Base-by-base conservation (phyloP, 92 coral and sea anemone genomes). In the Diadumene lineata region DNA sequence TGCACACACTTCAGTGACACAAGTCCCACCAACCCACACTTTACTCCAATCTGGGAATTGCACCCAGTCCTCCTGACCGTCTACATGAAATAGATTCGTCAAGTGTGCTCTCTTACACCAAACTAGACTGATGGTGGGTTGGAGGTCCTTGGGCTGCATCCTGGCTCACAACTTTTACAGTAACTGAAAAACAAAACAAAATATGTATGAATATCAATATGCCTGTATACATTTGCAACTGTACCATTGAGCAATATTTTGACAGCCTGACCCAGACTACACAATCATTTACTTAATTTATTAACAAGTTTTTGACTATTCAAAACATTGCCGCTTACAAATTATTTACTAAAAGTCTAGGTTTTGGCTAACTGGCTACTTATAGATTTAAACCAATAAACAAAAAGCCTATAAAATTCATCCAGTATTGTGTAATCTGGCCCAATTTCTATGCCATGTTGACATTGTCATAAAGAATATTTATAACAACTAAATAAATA, bases 31-130 rank as follows among this genome's bases (percentile, higher is more conserved):
- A 38, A 38, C 48, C 48, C 48, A 38, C 48, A 38, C 48, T 38
- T 38, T 38, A 4, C 32, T 66, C 71, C 26, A 66, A 66, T 66
- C 71, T 66, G 71, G 71, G 71, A 66, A 66, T 66, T 34, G 71
- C 71, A 66, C 71, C 71, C 71, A 66, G 71, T 34, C 71, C 71
- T 31, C 71, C 32, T 7, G 71, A 66, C 71, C 9, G 19, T 19
- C 32, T 34, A n/a, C 68, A 28, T 10, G 13, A 22, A 26, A 9
- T 33, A 34, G 26, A 13, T 29, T n/a, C n/a, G 71, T 66, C 71
- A 66, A 31, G 71, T 34, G 51, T 66, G 71, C 71, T 11, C 71
- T 66, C 18, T 33, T 66, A 66, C 71, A 66, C 71, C 19, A 66
- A 30, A 21, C 34, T 1, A 51, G 34, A 32, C 71, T 66, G 55